Conservation (phyloP, 2,113 vertebrate species). For the Amphiprion percula region DNA sequence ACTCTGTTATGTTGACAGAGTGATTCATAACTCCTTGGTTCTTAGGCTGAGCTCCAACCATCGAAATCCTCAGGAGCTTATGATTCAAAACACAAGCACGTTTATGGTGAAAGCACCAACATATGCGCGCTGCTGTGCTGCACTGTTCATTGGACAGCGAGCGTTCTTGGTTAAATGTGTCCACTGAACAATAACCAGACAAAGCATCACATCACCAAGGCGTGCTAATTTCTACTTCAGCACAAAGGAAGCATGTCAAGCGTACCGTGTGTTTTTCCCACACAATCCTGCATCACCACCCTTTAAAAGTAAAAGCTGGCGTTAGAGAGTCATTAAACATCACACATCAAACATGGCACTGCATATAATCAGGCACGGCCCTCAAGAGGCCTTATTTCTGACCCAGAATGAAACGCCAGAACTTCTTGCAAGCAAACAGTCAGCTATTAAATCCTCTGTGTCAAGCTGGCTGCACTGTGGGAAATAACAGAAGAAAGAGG, state of each 20-base stretch:
- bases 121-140: not conserved
- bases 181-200: constrained; percentile 7
- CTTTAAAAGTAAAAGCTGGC: constrained; percentile 5
- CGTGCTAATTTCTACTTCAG: constrained; percentile 4
- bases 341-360: constrained; percentile 25
- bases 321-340: constrained; percentile 13
- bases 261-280: not conserved
- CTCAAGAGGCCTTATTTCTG: constrained; percentile 1
- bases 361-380: not conserved
- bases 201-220: not conserved
- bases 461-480: constrained; percentile 18
- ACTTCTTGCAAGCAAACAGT: constrained; percentile 13
- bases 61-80: constrained; percentile 14
- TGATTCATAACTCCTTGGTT: constrained; percentile 8
- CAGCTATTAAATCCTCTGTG: constrained; percentile 25
- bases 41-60: not conserved
- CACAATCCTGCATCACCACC: not conserved
- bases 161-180: not conserved
- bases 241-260: not conserved
- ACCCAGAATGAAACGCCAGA: constrained; percentile 16
- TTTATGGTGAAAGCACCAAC: not conserved
- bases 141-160: not conserved
- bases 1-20: constrained; percentile 16
- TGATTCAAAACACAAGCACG: constrained; percentile 15
- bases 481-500: constrained; percentile 20